Evolutionary conservation across 92 coral and sea anemone genomes (phyloP), one percentile per base, ranked within the genome.

Genomic region (Muricea muricata): DNA sequence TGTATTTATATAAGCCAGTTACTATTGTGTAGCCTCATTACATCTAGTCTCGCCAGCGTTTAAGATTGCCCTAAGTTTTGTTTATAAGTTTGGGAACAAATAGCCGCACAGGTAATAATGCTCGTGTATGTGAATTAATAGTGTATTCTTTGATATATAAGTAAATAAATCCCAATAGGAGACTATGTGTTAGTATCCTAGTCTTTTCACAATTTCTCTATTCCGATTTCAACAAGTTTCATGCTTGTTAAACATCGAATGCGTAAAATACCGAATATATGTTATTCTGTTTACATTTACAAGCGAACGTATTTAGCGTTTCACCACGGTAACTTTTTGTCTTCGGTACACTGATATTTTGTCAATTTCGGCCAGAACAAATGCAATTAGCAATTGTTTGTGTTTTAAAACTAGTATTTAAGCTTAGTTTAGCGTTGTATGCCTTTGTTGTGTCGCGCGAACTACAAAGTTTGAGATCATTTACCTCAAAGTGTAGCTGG

Each of bases 51-150:
- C 17, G 32, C 83, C 32, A 78, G 52, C 65, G 52, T 58, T n/a
- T 6, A 78, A 55, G 70, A 78, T 78, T 35, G 34, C 10, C 1
- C 70, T 1, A 17, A 78, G 34, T 78, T 56, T 78, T 78, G 83
- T 78, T 78, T 78, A 78, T 78, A 78, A 56, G 58, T 78, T 78
- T 78, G 57, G 69, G 71, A 57, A 35, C 83, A 78, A 78, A 58
- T 56, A 75, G 18, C 52, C 18, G 17, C 24, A 45, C 70, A 66
- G 47, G 83, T 58, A 15, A 56, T 34, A 57, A 56, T 54, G 18
- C 52, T 6, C 34, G 37, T 32, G 32, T 57, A 58, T 33, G 18
- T 48, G 63, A 61, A 41, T 58, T 78, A 29, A 56, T 26, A 18
- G 65, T 75, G 40, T 57, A 63, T 57, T 78, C 83, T 78, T 78